Percentiles rank a stretch among this genome's conserved stretches.
Evolutionary conservation across 2,113 vertebrate genomes (phyloP).

Genomic region (Marcusenius ussheri): DNA sequence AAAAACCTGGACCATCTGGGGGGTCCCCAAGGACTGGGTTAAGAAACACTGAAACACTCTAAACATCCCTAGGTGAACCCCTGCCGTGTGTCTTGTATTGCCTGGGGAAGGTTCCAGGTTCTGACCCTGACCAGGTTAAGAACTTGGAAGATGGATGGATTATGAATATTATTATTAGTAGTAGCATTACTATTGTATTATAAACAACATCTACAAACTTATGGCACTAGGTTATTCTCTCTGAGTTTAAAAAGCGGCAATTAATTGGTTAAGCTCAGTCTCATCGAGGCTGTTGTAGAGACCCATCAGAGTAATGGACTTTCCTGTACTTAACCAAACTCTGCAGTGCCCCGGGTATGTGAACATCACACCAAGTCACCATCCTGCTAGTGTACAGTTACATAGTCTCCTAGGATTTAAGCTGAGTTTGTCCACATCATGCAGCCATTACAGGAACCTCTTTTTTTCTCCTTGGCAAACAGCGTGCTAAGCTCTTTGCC

Average conservation of each 20-base stretch:
- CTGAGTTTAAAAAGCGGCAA: background rate
- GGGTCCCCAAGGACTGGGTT: background rate
- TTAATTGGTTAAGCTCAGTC: background rate
- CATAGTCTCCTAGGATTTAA: background rate
- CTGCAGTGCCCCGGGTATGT: background rate
- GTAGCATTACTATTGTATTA: background rate
- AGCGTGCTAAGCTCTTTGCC: background rate
- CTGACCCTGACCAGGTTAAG: background rate
- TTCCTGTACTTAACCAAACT: background rate
- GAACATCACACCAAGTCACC: background rate
- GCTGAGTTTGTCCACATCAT: background rate
- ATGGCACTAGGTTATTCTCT: background rate
- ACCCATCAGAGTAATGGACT: background rate
- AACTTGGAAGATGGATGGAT: background rate
- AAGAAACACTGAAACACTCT: background rate
- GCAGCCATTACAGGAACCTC: background rate
- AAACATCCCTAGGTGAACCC: background rate
- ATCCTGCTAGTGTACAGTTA: background rate
- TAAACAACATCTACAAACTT: background rate
- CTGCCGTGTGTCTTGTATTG: no score
- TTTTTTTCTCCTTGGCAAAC: background rate
- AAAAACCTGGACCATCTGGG: background rate
- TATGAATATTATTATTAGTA: background rate
- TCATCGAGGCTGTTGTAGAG: background rate
- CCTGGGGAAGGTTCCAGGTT: background rate